phyloP scores from a whole-genome alignment of 2,113 vertebrate genomes.

The Rhodinocichla rosea region DNA sequence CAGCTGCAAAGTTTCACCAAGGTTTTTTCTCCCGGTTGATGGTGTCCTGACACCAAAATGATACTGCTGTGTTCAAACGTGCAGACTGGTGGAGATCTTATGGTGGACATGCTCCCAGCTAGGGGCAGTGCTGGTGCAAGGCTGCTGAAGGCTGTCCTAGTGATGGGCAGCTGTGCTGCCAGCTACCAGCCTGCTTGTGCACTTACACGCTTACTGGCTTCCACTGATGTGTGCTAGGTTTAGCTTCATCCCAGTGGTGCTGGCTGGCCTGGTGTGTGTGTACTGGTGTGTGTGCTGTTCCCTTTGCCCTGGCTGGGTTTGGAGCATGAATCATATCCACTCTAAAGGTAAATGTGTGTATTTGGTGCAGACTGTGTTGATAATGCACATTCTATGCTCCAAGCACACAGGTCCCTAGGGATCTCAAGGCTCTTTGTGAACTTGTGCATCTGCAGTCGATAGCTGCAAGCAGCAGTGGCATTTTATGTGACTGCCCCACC shows the following conservation, averaged over 20 bases:
- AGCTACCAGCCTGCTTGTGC: background rate
- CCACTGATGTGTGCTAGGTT: background rate
- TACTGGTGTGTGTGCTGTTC: background rate
- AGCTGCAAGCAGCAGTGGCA: background rate
- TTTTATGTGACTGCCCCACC: background rate
- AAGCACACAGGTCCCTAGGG: background rate
- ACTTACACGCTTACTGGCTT: background rate
- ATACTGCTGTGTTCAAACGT: background rate
- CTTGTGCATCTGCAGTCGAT: rapidly evolving
- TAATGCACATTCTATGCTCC: background rate
- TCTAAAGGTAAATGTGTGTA: background rate
- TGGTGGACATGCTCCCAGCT: background rate
- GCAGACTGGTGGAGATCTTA: background rate
- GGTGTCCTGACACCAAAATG: background rate
- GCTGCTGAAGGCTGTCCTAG: background rate
- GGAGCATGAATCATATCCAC: background rate
- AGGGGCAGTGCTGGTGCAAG: background rate
- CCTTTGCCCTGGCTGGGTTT: background rate
- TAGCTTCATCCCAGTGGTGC: background rate
- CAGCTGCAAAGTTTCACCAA: background rate
- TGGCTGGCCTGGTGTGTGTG: background rate
- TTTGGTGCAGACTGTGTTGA: background rate
- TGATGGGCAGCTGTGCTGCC: background rate
- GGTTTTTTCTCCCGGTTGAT: background rate
- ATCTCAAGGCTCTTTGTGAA: background rate